A percentile compares a stretch with the other conserved stretches of the same genome.
Evolutionary conservation across 2,797 vertebrate species (phyloP).

Genomic region (Adrianichthys oophorus): DNA sequence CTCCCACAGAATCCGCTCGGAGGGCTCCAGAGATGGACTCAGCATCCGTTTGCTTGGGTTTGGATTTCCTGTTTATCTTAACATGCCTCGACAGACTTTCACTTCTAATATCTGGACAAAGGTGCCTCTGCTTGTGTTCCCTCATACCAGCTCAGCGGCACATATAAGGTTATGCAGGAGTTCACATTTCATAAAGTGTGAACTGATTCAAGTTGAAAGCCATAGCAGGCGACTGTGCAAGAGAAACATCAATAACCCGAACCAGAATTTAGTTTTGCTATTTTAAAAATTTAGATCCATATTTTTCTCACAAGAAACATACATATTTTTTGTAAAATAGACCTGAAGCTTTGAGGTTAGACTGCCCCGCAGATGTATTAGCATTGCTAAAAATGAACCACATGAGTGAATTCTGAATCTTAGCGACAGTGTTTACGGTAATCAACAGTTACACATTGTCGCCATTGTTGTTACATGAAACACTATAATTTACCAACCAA

Average conservation of each 20-base stretch:
- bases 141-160: constrained; percentile 1
- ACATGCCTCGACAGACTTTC: constrained; percentile 7
- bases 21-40: constrained; percentile 12
- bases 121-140: background rate
- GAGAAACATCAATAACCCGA: constrained; percentile 44
- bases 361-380: too few relatives aligned
- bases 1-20: constrained; percentile 23
- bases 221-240: constrained; percentile 14
- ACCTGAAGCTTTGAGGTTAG: too few relatives aligned
- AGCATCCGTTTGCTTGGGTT: background rate
- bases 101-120: constrained; percentile 11
- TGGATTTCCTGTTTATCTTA: constrained; percentile 4
- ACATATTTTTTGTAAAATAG: too few relatives aligned
- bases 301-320: background rate
- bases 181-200: constrained; percentile 44
- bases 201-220: constrained; percentile 48
- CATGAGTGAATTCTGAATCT: too few relatives aligned
- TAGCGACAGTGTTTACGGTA: too few relatives aligned
- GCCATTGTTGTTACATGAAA: too few relatives aligned
- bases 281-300: constrained; percentile 35
- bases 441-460: too few relatives aligned
- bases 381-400: too few relatives aligned
- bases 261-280: constrained; percentile 49
- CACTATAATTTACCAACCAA: too few relatives aligned
- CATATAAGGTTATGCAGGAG: constrained; percentile 27